phyloP scores from a whole-genome alignment of 1,140 invertebrate species.

The Schlechtendalia chinensis region DNA sequence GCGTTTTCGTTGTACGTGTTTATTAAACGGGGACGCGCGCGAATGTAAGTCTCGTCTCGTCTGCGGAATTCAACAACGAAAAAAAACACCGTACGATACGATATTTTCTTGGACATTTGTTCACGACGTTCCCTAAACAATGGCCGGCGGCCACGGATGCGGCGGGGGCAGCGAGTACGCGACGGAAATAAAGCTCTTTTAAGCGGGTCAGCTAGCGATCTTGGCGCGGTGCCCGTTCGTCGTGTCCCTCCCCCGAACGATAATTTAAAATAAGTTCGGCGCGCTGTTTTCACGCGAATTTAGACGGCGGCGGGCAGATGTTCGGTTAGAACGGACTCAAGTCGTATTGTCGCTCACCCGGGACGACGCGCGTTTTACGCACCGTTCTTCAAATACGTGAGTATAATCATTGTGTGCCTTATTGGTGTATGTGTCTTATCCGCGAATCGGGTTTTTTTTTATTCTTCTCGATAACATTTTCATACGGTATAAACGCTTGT shows the following conservation, averaged over 20 bases:
- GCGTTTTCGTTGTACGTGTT: too few relatives aligned
- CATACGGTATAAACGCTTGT: too few relatives aligned
- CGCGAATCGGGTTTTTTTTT: too few relatives aligned
- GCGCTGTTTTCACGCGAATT: not conserved
- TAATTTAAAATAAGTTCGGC: conserved; percentile 21
- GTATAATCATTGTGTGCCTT: not conserved
- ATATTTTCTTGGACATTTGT: not conserved
- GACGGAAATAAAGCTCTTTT: conserved; percentile 39
- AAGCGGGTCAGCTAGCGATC: conserved; percentile 4
- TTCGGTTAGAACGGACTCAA: conserved; percentile 8
- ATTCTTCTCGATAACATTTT: too few relatives aligned
- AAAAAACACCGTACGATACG: not conserved
- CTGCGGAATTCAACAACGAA: not conserved
- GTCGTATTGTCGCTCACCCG: conserved; percentile 13
- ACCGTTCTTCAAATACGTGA: not conserved
- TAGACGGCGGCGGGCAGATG: not conserved
- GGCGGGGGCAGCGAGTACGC: not conserved
- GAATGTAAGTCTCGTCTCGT: too few relatives aligned
- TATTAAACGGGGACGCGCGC: too few relatives aligned
- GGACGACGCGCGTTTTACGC: not conserved
- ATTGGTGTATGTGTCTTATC: too few relatives aligned
- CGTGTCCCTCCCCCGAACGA: too few relatives aligned
- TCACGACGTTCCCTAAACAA: not conserved
- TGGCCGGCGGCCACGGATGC: not conserved
- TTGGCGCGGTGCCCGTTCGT: not conserved